These are phyloP conservation scores for Heteromyza rotundicornis DNA, from an alignment of 2,888 invertebrate species.

Conservation along the genomic window DNA sequence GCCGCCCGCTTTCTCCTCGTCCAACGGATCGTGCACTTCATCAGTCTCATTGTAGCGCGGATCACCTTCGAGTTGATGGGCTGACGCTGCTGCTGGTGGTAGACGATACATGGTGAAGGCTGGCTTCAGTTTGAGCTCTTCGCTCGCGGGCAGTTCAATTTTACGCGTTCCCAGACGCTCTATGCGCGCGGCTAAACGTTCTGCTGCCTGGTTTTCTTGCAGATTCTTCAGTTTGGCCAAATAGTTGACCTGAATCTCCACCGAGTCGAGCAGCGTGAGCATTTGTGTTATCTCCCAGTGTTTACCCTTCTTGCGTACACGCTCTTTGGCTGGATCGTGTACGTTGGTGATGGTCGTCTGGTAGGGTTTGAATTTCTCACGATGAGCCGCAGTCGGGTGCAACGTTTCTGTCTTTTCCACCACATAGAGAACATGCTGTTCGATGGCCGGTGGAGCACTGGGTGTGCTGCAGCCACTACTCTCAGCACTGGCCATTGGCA, in stretches of 20 bases:
- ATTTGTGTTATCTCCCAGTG: conserved; percentile 59
- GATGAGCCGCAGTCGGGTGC: conserved; percentile 24
- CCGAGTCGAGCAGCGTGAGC: conserved; percentile 55
- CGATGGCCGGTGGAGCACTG: conserved; percentile 34
- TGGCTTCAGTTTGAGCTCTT: conserved; percentile 40
- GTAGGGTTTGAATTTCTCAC: conserved; percentile 57
- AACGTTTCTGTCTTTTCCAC: conserved; percentile 49
- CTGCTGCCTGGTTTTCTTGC: conserved; percentile 53
- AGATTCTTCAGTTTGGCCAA: conserved; percentile 52
- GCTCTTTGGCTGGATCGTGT: conserved; percentile 59
- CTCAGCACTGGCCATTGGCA: conserved; percentile 15
- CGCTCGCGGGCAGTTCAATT: conserved; percentile 39
- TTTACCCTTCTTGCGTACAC: conserved; percentile 48
- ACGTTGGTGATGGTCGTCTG: conserved; percentile 58
- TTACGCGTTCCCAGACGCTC: conserved; percentile 30
- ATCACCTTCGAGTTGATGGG: conserved; percentile 51
- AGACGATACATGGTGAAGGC: conserved; percentile 52
- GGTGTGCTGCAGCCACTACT: conserved; percentile 12
- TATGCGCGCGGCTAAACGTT: conserved; percentile 45
- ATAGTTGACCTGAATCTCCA: conserved; percentile 52
- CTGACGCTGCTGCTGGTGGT: conserved; percentile 32
- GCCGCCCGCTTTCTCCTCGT: conserved; percentile 40
- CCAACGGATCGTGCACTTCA: conserved; percentile 52
- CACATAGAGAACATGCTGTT: conserved; percentile 56
- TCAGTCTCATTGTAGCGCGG: conserved; percentile 43